phyloP scores from a whole-genome alignment of 1,140 invertebrate genomes.

The Lepidotrigona ventralis region DNA sequence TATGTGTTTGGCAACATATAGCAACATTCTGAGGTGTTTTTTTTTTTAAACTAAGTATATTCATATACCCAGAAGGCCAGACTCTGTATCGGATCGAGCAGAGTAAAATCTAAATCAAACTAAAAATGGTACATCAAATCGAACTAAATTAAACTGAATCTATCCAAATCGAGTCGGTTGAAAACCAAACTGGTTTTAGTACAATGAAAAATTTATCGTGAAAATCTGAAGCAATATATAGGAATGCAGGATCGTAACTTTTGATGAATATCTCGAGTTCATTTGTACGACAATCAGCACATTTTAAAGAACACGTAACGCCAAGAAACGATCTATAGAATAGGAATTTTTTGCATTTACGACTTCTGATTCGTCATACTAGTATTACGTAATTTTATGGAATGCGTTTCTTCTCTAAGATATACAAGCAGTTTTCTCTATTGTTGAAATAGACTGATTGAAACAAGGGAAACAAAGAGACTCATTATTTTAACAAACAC shows the following conservation, averaged over 20 bases:
- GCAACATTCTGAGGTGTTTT: too few species aligned
- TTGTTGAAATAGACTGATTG: constrained; percentile 5
- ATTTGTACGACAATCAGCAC: not conserved
- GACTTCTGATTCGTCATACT: not conserved
- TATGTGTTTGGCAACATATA: not conserved
- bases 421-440: not conserved
- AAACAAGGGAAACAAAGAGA: constrained; percentile 20
- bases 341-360: too few species aligned
- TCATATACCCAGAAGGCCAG: too few species aligned
- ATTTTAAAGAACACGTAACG: not conserved
- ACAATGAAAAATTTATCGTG: not conserved
- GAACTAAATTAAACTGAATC: not conserved
- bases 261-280: not conserved
- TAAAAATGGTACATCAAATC: not conserved
- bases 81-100: not conserved
- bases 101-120: too few species aligned
- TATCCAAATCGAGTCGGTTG: not conserved
- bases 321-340: not conserved
- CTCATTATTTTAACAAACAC: constrained; percentile 24
- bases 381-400: not conserved
- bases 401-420: not conserved
- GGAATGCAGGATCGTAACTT: not conserved
- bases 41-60: not conserved
- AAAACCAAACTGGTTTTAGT: not conserved
- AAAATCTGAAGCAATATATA: too few species aligned